Evolutionary conservation across 2,888 invertebrate genomes (phyloP), one percentile per base, ranked within the genome.

Genomic region (Brenthis hecate): DNA sequence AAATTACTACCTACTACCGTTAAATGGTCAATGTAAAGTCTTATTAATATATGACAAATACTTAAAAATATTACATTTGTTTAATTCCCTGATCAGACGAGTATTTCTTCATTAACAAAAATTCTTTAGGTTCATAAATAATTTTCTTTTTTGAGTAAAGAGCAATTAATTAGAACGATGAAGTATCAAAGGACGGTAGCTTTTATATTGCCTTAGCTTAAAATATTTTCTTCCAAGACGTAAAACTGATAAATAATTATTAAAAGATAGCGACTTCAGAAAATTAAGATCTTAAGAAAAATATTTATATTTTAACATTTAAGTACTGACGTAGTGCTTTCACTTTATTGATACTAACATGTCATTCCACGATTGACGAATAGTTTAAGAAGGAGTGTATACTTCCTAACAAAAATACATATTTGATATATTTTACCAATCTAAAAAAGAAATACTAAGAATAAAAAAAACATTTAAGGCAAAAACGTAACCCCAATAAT

Each of bases 111-210:
- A 51, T 32, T 50, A 50, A 1, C 8, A 28, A 51, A 61, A 61
- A n/a, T 32, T 32, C n/a, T 61, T 32, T 50, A 14, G 28, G 23
- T 50, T 8, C 47, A 58, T 19, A 47, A 58, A 36, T 11, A 65
- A 50, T 58, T 51, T 57, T 51, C 48, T 58, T 48, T 57, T 54
- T 48, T 47, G 55, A 55, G 32, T 57, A 57, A 58, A 48, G 47
- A 56, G 48, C 61, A 66, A 69, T 65, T 69, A 61, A 54, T 53
- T 63, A 62, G 57, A 63, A 57, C 43, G 56, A 61, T 61, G 47
- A 66, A 66, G 62, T 57, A 65, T 66, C 58, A 66, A 66, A 66
- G 54, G 54, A 66, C 16, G 36, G 16, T 60, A 28, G 47, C 58
- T 53, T 48, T 48, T 47, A 66, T 66, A 66, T 54, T 60, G 47